Evolutionary conservation across 2,888 invertebrate species (phyloP), one percentile per base, ranked within the genome.

Genomic region (Meiosimyza decipiens): DNA sequence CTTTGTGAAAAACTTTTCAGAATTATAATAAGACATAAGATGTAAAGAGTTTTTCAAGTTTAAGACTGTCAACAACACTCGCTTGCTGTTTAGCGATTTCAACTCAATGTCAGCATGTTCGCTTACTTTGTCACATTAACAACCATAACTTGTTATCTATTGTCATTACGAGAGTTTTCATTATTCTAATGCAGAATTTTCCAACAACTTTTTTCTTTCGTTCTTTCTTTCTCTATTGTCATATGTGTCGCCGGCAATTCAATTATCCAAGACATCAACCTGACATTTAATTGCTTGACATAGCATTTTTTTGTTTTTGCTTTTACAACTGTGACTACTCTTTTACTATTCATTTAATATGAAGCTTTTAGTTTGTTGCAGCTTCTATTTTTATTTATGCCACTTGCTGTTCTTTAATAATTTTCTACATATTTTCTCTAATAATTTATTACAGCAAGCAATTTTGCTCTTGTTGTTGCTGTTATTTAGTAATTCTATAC

Each of bases 381-480:
- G 22, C 28, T 57, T 55, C 22, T 55, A 12, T 12, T 5, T 15
- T 28, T n/a, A 57, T 57, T 12, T 57, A 15, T 57, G 57, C 57
- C 57, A 57, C 22, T 57, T 57, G 57, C 57, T 57, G 22, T 11
- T 13, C 28, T 22, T 28, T 57, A 9, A 28, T 15, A 28, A 57
- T 57, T 57, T 57, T 57, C 57, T 13, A 22, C 57, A 57, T 57
- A 57, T 13, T 57, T 78, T 74, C 72, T 77, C 77, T 73, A 76
- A 71, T 77, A 74, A 77, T 80, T 75, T 78, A 75, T 79, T 76
- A 66, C 72, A 68, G 65, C 57, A 67, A 49, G 59, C 52, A 68
- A 51, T 15, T 57, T 55, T 49, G 50, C 33, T 12, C 18, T 72
- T 75, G 74, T 75, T 77, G 73, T 72, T 74, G 68, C 71, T 76